Evolutionary conservation across 2,888 invertebrate species (phyloP).

Genomic region (Hetaerina titia): DNA sequence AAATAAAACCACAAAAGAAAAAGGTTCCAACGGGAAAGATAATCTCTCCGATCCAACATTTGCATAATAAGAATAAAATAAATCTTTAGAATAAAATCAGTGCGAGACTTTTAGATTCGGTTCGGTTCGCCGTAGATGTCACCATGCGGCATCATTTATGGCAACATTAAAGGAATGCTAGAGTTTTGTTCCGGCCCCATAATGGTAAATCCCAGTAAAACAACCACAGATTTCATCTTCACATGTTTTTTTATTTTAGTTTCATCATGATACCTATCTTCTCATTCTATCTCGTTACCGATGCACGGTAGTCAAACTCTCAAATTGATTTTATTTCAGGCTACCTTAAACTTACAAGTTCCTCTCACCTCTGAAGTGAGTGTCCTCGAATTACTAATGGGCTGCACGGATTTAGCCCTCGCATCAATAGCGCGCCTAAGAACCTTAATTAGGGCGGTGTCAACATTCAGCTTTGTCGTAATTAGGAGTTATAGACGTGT

Average conservation of each 20-base stretch:
- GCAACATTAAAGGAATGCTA: neutral
- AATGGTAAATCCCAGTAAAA: neutral
- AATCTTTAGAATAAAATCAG: neutral
- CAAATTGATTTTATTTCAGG: neutral
- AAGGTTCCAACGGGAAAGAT: neutral
- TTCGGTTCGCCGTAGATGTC: neutral
- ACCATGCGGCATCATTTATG: constrained; percentile 8
- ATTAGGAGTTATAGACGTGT: neutral
- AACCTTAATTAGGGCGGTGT: neutral
- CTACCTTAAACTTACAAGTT: neutral
- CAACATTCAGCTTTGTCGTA: neutral
- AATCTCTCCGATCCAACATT: neutral
- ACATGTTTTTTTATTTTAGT: neutral
- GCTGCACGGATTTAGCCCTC: neutral
- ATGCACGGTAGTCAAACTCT: constrained; percentile 26
- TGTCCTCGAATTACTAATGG: neutral
- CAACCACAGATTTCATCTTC: neutral
- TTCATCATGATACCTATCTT: neutral
- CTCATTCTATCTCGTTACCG: neutral
- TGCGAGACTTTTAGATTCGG: neutral
- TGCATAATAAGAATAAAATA: neutral
- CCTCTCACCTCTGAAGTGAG: neutral
- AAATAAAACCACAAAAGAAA: neutral
- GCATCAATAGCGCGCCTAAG: neutral
- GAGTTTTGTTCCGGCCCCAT: neutral